These are phyloP conservation scores for Stegana nigrithorax DNA, from an alignment of 2,888 invertebrate genomes.

Conservation along the genomic window DNA sequence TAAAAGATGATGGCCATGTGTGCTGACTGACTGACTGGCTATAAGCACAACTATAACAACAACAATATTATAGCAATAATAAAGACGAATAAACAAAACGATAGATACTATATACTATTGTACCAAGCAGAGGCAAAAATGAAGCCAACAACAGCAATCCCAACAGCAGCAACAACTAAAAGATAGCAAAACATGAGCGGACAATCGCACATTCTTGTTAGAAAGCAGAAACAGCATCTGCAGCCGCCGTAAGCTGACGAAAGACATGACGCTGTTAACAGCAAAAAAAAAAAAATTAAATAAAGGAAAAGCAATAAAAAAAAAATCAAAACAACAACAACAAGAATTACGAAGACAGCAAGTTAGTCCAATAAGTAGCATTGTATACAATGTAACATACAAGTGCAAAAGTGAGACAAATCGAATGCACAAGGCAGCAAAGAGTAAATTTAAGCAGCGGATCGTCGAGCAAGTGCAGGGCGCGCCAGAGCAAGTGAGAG, in stretches of 20 bases:
- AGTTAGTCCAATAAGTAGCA: no score
- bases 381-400: no score
- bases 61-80: conserved; percentile 31
- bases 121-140: neutral
- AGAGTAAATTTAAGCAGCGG: no score
- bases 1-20: neutral
- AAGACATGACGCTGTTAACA: neutral
- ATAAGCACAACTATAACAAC: conserved; percentile 36
- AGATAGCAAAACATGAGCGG: neutral
- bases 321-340: neutral
- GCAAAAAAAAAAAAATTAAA: neutral
- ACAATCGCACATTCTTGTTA: neutral
- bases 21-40: neutral
- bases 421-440: no score
- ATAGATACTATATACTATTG: neutral
- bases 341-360: neutral
- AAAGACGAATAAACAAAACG: neutral
- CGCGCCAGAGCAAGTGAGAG: neutral
- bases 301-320: conserved; percentile 1
- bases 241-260: neutral
- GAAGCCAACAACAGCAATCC: conserved; percentile 23
- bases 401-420: no score
- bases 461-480: no score
- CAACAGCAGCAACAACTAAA: conserved; percentile 26
- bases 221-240: neutral